Evolutionary conservation across 1,140 invertebrate genomes (phyloP), one percentile per base, ranked within the genome.

Genomic region (Pentalonia nigronervosa): DNA sequence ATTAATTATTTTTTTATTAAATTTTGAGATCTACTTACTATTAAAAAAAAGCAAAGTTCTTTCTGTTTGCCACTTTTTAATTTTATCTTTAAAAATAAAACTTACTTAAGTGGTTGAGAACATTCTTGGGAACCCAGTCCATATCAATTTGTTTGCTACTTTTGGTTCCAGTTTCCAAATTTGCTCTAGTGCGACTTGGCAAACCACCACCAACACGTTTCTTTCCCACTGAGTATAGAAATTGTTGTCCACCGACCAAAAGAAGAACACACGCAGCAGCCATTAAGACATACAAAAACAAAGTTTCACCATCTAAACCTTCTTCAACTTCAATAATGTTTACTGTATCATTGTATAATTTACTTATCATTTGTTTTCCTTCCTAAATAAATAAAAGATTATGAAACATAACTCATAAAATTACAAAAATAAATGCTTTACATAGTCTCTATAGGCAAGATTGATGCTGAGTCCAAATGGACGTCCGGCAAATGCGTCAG

Each of bases 311-410:
- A 96, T 99, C 99, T 30, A 99, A 96, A 94, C 99, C 99, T 95
- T 99, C 99, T 94, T 99, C 99, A 84, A 99, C 96, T 96, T 99
- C 99, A 56, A 99, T 97, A 94, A 99, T 98, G 95, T 98, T 98
- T 14, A 99, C 96, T n/a, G 99, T 99, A 96, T 99, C 98, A 95
- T 99, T 99, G 96, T 98, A 99, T 1, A 99, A 98, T 94, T 99
- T 98, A 96, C 99, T 98, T 94, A 97, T 96, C 95, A 96, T 98
- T 88, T 96, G 94, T 56, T 92, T 93, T 93, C 97, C 97, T 94
- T 97, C 97, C 97, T 98, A 94, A 45, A 95, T 95, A 94, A 93
- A 95, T 94, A 94, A 94, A 94, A 0, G 41, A n/a, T 34, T 30
- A 86, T 76, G 23, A 67, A 60, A 76, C 23, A 93, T 53, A 30